Base-by-base conservation (phyloP, 2,797 vertebrate genomes). In the Pseudopleuronectes americanus region DNA sequence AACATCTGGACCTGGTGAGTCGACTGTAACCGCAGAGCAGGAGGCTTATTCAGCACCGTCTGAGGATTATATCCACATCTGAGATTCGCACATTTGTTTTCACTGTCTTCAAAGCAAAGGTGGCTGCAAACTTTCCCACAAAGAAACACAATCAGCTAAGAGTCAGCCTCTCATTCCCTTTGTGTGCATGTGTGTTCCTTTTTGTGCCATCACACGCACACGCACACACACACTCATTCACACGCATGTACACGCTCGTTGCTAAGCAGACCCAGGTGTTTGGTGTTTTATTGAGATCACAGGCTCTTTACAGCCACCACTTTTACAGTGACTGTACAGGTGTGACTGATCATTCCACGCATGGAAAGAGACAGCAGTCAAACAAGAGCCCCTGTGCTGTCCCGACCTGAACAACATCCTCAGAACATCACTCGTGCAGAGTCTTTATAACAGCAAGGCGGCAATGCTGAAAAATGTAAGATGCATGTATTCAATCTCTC, bases 191-290 rank as follows among this genome's bases (percentile, higher is more conserved):
- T 63, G 53, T 56, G 60, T 55, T 45, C 8, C 24, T 76, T 38
- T 56, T 14, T 49, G 22, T n/a, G 57, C 41, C 57, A 71, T 73
- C 53, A 66, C 38, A 31, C 26, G 41, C 45, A 28, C 16, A 16
- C 62, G 74, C 55, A 21, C 57, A 60, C 59, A 43, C 52, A 28
- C 24, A 38, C 33, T n/a, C 14, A 21, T 56, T 74, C 53, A 21
- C 54, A 57, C 56, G 38, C 71, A 75, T 62, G 69, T 58, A 66
- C 23, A 45, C 64, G 74, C 82, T 59, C 4, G 72, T 85, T 77
- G 74, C 79, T 79, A 79, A 88, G 80, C 78, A 69, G 76, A 74
- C 79, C 86, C 92, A 90, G 88, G 89, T 90, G 89, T 85, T 81
- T 72, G 70, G 58, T 56, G 66, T 82, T 90, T 91, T 81, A 74